Evolutionary conservation across 2,888 invertebrate species (phyloP).

Genomic region (Cylindroiulus punctatus): DNA sequence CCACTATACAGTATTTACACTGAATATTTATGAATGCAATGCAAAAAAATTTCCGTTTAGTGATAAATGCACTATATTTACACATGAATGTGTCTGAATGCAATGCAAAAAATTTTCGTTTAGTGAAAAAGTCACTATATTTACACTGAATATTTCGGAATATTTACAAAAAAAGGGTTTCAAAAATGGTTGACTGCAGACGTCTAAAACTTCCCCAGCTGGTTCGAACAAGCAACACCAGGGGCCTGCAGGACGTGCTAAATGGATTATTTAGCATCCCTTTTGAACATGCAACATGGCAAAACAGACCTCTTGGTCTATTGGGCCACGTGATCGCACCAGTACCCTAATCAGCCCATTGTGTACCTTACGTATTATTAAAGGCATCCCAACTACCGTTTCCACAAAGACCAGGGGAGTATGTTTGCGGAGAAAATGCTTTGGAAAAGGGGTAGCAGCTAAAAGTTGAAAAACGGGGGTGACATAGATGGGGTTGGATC

Average conservation of each 20-base stretch:
- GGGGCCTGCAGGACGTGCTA: neutral
- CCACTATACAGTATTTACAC: too few relatives aligned
- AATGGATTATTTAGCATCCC: constrained; percentile 26
- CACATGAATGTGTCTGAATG: too few relatives aligned
- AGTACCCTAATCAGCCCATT: constrained; percentile 37
- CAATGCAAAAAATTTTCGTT: too few relatives aligned
- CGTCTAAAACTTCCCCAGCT: too few relatives aligned
- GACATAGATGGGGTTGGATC: neutral
- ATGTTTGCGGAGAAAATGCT: neutral
- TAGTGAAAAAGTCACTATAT: too few relatives aligned
- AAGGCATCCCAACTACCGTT: neutral
- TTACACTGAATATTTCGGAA: too few relatives aligned
- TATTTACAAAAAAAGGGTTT: too few relatives aligned
- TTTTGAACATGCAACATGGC: neutral
- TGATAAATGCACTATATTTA: too few relatives aligned
- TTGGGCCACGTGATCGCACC: constrained; percentile 4
- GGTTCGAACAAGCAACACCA: too few relatives aligned
- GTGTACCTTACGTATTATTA: constrained; percentile 20
- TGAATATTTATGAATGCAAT: too few relatives aligned
- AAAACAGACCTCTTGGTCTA: neutral
- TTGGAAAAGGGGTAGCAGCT: neutral
- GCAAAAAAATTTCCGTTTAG: too few relatives aligned
- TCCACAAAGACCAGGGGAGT: neutral
- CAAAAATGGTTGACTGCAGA: too few relatives aligned
- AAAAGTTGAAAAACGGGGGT: neutral